Evolutionary conservation across 2,113 vertebrate genomes (phyloP), one percentile per base, ranked within the genome.

Genomic region (Elanus axillaris): DNA sequence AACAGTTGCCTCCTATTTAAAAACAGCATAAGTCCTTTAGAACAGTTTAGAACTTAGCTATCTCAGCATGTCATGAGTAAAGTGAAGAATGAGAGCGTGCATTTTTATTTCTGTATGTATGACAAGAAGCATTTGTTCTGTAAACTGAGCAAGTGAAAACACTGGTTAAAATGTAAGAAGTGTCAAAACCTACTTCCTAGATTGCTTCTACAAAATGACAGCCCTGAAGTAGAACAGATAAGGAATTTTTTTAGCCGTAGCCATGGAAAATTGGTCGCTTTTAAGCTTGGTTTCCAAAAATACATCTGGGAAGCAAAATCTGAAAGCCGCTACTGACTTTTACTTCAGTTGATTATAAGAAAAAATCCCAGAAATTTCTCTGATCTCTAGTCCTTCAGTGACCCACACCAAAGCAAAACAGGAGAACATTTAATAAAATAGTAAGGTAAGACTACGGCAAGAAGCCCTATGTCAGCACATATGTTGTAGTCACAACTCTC

Each of bases 71-170:
- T 79, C 86, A 64, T 2, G 16, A 84, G 11, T 11, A 43, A 77
- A 72, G 38, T 66, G 72, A 94, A 58, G 68, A 77, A 95, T 10
- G 52, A 40, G 2, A 62, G 21, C 0, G 3, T 43, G 67, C 25
- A 34, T 58, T 93, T 91, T 92, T 74, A 74, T 67, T 95, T 86
- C 63, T 67, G 22, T 72, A 32, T n/a, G 32, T 53, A 47, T 60
- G 55, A 94, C 17, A 52, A 83, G 56, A 60, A 38, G 27, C 9
- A 3, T 69, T 94, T 94, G 27, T 93, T 92, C 90, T 64, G 67
- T 64, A 86, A 96, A 75, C 27, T 34, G 53, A 93, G n/a, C 48
- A 75, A 87, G 45, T 67, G 63, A 94, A 94, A 96, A 77, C 42
- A 82, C 21, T 42, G 42, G 31, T 83, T 88, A 60, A 86, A 93